phyloP scores from a whole-genome alignment of 2,113 vertebrate genomes.

The Eidolon helvum region DNA sequence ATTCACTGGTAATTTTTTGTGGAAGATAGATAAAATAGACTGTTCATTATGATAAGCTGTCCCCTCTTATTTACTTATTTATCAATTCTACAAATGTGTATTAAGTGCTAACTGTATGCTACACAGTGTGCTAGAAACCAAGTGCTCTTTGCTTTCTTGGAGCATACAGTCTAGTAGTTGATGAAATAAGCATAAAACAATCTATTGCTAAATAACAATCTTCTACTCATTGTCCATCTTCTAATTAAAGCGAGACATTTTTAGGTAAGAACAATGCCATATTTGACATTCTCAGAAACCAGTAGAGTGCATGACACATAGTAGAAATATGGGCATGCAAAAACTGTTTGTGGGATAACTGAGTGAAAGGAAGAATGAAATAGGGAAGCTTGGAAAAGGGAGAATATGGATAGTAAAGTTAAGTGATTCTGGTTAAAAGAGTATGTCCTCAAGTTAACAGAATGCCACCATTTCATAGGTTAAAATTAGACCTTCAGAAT shows the following conservation, averaged over 20 bases:
- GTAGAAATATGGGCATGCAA: not conserved
- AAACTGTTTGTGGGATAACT: not conserved
- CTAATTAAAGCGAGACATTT: not conserved
- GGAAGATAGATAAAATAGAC: not conserved
- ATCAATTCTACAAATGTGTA: not conserved
- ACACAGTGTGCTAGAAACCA: not conserved
- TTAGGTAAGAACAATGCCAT: not conserved
- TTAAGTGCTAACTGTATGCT: not conserved
- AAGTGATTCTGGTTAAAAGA: not conserved
- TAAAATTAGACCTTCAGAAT: constrained; percentile 11
- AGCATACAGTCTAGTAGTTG: not conserved
- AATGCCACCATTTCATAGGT: not conserved
- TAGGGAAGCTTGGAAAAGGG: not conserved
- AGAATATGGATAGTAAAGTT: not conserved
- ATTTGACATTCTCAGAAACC: not conserved
- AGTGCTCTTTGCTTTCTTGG: not conserved
- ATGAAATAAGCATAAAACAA: not conserved
- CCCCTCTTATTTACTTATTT: not conserved
- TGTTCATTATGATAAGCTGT: not conserved
- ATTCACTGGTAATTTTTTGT: not conserved
- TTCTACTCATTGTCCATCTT: not conserved
- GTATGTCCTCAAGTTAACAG: not conserved
- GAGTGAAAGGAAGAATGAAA: not conserved
- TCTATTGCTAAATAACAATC: not conserved
- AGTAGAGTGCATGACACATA: not conserved